Evolutionary conservation across 30 jellyfish, hydroid and myxozoan species (phyloP).

Genomic region (Hydractinia symbiolongicarpus): DNA sequence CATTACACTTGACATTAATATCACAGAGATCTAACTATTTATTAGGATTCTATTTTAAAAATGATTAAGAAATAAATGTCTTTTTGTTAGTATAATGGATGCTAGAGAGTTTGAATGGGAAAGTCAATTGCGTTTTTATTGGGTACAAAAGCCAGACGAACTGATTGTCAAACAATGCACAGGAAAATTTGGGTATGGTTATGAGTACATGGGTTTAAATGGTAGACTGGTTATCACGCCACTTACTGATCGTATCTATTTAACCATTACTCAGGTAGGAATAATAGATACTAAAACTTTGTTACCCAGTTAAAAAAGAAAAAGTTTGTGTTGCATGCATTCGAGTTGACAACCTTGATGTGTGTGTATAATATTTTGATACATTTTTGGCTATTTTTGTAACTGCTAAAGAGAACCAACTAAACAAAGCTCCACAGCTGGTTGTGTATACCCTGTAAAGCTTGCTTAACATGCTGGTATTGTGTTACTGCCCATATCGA

Average conservation of each 20-base stretch:
- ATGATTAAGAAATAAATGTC: background rate
- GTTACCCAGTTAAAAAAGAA: too few species aligned
- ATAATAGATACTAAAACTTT: background rate
- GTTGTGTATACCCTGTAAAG: too few species aligned
- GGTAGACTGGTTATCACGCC: conserved; percentile 99
- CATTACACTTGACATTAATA: background rate
- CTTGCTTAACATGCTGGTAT: too few species aligned
- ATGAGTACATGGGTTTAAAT: conserved; percentile 97
- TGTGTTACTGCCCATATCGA: too few species aligned
- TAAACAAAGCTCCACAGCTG: too few species aligned
- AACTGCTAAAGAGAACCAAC: too few species aligned
- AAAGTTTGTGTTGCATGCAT: background rate
- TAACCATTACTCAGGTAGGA: conserved; percentile 92
- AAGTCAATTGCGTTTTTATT: conserved; percentile 93
- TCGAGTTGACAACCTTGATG: background rate
- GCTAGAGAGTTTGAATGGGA: conserved; percentile 99
- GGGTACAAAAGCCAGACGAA: conserved; percentile 93
- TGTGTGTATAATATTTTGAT: background rate
- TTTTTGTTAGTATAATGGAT: conserved; percentile 68
- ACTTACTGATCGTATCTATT: conserved; percentile 86
- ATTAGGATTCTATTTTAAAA: background rate
- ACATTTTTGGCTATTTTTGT: too few species aligned
- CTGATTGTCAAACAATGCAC: conserved; percentile 90
- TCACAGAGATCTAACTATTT: background rate
- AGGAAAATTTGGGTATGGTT: conserved; percentile 94